A percentile compares a stretch with the other conserved stretches of the same genome.
These are phyloP conservation scores for Dendronephthya gigantea DNA, from an alignment of 64 coral and sea anemone species.

Conservation along the genomic window DNA sequence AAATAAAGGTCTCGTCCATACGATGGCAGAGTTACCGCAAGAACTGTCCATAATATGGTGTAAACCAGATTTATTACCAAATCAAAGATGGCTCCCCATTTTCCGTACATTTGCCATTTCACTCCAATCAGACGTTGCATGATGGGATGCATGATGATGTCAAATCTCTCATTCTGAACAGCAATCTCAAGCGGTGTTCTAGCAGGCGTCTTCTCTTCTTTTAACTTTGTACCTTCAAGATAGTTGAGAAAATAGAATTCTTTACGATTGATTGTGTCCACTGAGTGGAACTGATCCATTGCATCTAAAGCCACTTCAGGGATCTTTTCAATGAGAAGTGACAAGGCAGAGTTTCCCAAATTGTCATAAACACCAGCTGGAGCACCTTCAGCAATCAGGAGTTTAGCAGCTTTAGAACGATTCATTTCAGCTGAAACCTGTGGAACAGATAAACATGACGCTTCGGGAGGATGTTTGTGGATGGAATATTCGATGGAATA, in stretches of 20 bases:
- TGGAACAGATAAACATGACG: neutral
- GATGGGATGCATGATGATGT: conserved; percentile 12
- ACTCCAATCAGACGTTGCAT: conserved; percentile 2
- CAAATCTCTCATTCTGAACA: conserved; percentile 5
- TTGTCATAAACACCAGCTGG: conserved; percentile 7
- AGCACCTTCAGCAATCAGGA: conserved; percentile 3
- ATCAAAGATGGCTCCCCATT: neutral
- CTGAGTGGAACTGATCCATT: neutral
- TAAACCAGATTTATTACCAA: neutral
- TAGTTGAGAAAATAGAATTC: conserved; percentile 17
- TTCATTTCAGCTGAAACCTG: conserved; percentile 13
- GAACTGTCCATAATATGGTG: neutral
- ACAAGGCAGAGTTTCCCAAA: conserved; percentile 7
- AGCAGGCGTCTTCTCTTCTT: conserved; percentile 9
- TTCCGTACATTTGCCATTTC: conserved; percentile 3
- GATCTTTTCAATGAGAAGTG: conserved; percentile 10
- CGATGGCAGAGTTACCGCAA: neutral
- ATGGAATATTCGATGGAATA: neutral
- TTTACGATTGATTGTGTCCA: conserved; percentile 18
- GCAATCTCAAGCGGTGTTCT: neutral
- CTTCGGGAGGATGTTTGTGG: too few species aligned
- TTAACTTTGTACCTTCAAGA: neutral
- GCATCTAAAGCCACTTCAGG: neutral
- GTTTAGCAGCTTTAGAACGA: conserved; percentile 2
- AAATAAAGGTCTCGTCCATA: neutral